Evolutionary conservation across 2,797 vertebrate species (phyloP), one percentile per base, ranked within the genome.

Genomic region (Myripristis murdjan): DNA sequence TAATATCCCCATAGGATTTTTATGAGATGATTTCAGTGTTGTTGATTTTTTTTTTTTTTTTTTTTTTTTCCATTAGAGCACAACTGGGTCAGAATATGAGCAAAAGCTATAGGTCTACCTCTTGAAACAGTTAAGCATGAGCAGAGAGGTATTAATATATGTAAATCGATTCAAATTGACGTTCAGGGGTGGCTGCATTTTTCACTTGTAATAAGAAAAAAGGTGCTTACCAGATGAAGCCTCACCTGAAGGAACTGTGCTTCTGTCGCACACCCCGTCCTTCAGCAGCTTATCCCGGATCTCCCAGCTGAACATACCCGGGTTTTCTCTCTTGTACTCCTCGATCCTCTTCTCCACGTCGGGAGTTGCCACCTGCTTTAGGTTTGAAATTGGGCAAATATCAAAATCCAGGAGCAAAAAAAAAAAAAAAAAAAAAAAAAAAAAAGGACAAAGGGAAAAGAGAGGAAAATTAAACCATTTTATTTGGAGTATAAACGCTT

Each of bases 201-300:
- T 24, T 51, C 10, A 23, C 44, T 41, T 81, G 84, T 86, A 92
- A 90, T 60, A 82, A 89, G 82, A 84, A 90, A 92, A 89, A 76
- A 84, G 86, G 83, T 93, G 92, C 95, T 95, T 95, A 95, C 95
- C 94, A 92, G 95, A 94, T 89, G 94, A 93, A 86, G 93, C 93
- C 98, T 98, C 97, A 99, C 98, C 98, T 98, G 98, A 99, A 95
- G 98, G 98, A 90, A 98, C 97, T 0, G 97, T 97, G 96, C 97
- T 96, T 83, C 98, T 95, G 93, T 99, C 97, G 23, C 98, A 99
- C 93, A 98, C 96, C 1, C 98, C 98, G 3, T 99, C 98, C 91
- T 99, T 99, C 80, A 99, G 95, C 85, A 99, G 95, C 75, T 97
- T 94, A 92, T 99, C 98, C 59, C 98, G 95, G 93, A 99, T 99